Percentiles rank a stretch among this genome's conserved stretches.
These are phyloP conservation scores for Elaphurus davidianus DNA, from an alignment of 2,113 vertebrate genomes.

Conservation along the genomic window DNA sequence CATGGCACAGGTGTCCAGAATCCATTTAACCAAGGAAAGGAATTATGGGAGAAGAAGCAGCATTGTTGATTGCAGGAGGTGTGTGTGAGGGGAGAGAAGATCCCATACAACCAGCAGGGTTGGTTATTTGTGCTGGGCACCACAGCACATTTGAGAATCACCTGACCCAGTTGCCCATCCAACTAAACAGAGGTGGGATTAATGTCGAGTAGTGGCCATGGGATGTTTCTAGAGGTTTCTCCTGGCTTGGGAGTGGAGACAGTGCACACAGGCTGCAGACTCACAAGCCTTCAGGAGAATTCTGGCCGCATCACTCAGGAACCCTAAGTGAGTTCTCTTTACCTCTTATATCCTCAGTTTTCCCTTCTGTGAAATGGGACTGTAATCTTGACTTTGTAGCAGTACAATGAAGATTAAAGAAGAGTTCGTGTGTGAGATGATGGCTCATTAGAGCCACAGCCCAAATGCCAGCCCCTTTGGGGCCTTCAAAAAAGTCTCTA, in stretches of 20 bases:
- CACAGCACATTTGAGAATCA: neutral
- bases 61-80: neutral
- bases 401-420: neutral
- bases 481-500: neutral
- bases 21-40: neutral
- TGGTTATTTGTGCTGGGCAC: neutral
- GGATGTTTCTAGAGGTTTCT: neutral
- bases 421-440: fast-evolving
- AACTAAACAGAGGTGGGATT: neutral
- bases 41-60: neutral
- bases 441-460: neutral
- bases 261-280: neutral
- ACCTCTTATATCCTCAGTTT: neutral
- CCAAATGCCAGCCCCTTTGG: fast-evolving
- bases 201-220: fast-evolving
- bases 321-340: neutral
- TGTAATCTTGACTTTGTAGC: neutral
- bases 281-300: neutral
- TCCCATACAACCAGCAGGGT: too few species aligned
- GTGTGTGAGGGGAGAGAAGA: neutral
- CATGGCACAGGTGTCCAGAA: fast-evolving
- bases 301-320: neutral
- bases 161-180: neutral
- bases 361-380: neutral
- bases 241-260: neutral